These are phyloP conservation scores for Muscicapa striata DNA, from an alignment of 2,797 vertebrate genomes.

Conservation along the genomic window DNA sequence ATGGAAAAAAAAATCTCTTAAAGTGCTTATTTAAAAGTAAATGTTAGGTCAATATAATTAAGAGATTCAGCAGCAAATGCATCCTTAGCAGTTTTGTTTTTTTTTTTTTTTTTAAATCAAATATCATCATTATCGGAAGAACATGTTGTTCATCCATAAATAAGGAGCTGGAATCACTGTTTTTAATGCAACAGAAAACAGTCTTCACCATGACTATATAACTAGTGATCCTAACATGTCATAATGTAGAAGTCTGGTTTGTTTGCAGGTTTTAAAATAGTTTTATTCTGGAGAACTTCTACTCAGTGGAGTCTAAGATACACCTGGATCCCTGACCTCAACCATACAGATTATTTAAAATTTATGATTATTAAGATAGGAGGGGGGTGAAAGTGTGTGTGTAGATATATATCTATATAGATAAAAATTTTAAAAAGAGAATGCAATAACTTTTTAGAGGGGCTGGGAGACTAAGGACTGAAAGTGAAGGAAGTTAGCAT, in stretches of 20 bases:
- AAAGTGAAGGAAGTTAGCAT: not conserved
- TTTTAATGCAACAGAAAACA: not conserved
- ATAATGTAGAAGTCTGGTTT: not conserved
- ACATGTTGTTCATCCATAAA: not conserved
- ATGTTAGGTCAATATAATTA: constrained; percentile 60
- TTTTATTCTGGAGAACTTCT: not conserved
- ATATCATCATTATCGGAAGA: not conserved
- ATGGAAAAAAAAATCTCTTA: constrained; percentile 37
- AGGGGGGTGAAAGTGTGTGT: too few species aligned
- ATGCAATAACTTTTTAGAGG: not conserved
- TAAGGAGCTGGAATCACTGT: not conserved
- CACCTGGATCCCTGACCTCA: not conserved
- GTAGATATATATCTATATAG: too few species aligned
- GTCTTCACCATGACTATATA: not conserved
- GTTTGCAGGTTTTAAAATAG: not conserved
- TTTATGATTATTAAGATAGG: not conserved
- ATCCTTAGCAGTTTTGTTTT: not conserved
- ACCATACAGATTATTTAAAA: not conserved
- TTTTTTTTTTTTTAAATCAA: not conserved
- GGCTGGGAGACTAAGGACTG: not conserved
- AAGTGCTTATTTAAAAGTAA: constrained; percentile 30
- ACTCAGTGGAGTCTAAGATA: not conserved
- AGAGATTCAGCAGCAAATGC: constrained; percentile 17
- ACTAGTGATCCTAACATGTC: not conserved
- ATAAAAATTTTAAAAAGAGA: not conserved